Base-by-base conservation (phyloP, 2,113 vertebrate species). In the Gasterosteus aculeatus region DNA sequence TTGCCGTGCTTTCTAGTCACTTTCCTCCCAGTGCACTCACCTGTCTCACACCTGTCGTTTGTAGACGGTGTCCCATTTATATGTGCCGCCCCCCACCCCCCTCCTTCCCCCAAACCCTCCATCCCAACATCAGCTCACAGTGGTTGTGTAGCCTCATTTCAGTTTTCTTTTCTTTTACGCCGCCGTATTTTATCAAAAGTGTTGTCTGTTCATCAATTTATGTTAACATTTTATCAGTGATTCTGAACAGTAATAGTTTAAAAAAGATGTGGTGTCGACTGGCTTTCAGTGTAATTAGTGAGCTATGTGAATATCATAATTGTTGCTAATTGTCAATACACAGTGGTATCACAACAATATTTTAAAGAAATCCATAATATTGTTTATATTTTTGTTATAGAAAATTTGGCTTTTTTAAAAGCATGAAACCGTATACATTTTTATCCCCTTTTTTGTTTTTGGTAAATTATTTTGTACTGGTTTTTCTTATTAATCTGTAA, bases 391-490 rank as follows among this genome's bases (percentile, higher is more conserved):
- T 92, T 93, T 91, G 80, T 89, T 91, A 90, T 87, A 77, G 77
- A 91, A 90, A 90, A 90, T 87, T 56, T 88, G 87, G 84, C 84
- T 92, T 92, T 94, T 92, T 85, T 79, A 84, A 91, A 92, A 90
- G 85, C 89, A 87, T 69, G 72, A 88, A 79, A 92, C 87, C 91
- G 89, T 93, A 92, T 84, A 87, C 80, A 89, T 89, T 87, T 91
- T 85, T 91, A 89, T 84, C 78, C 85, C 88, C 68, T 56, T 89
- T 84, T 87, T 87, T 68, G 39, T 77, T 89, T 89, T 86, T 80
- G 81, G 85, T 94, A 94, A 93, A 88, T 94, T 93, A 92, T 93
- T 93, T 93, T 91, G 64, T 93, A 92, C 87, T 83, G 76, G 47
- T 90, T 91, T 89, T 91, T 85, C 61, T 69, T 89, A 87, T 89